phyloP scores from a whole-genome alignment of 1,140 invertebrate genomes.

The Manduca sexta region DNA sequence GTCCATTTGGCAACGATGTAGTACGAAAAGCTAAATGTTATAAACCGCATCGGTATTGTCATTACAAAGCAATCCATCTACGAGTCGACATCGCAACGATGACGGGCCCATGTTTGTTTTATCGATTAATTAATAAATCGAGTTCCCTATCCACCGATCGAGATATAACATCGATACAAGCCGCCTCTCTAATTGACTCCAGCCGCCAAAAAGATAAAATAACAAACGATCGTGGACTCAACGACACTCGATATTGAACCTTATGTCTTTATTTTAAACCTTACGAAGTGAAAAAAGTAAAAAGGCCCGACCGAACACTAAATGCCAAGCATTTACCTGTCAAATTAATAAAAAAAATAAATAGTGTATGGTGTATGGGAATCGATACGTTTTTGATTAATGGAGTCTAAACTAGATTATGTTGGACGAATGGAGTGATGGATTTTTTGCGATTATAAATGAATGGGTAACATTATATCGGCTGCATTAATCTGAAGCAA shows the following conservation, averaged over 20 bases:
- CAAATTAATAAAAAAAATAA: constrained; percentile 69
- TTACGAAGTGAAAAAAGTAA: constrained; percentile 38
- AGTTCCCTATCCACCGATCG: constrained; percentile 54
- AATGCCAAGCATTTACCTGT: constrained; percentile 69
- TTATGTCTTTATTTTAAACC: constrained; percentile 10
- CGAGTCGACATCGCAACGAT: constrained; percentile 47
- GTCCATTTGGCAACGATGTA: too few species aligned
- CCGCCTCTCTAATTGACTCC: constrained; percentile 68
- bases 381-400: constrained; percentile 66
- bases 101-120: constrained; percentile 66
- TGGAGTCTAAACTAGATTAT: constrained; percentile 57
- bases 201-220: constrained; percentile 62
- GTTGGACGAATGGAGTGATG: constrained; percentile 36
- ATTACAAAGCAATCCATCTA: constrained; percentile 40
- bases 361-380: constrained; percentile 58
- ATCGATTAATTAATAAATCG: constrained; percentile 73
- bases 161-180: constrained; percentile 55
- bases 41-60: too few species aligned
- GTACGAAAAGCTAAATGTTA: too few species aligned
- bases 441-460: constrained; percentile 36
- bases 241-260: constrained; percentile 12
- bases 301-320: constrained; percentile 41
- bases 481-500: constrained; percentile 38
- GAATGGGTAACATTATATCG: constrained; percentile 37
- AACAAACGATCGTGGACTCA: constrained; percentile 22